Evolutionary conservation across 2,888 invertebrate genomes (phyloP).

Genomic region (Mantis religiosa): DNA sequence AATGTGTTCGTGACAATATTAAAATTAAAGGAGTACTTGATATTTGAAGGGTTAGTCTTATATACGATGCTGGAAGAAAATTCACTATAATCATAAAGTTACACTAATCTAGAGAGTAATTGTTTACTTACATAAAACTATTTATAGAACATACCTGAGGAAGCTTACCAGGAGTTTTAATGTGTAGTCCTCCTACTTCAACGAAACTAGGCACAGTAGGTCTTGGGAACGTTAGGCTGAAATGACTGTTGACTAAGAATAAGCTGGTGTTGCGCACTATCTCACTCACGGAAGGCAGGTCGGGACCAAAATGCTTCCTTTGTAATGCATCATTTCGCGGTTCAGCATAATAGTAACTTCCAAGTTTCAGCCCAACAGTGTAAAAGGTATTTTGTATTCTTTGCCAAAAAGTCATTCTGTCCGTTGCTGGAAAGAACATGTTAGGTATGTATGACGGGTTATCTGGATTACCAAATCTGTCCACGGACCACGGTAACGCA

Average conservation of each 20-base stretch:
- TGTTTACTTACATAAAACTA: too few species aligned
- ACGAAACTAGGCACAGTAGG: conserved; percentile 48
- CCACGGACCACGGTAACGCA: conserved; percentile 33
- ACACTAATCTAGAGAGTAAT: too few species aligned
- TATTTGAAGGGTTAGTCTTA: too few species aligned
- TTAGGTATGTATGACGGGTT: conserved; percentile 33
- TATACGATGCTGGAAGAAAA: too few species aligned
- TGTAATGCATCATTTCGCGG: conserved; percentile 33
- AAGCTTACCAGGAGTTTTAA: conserved; percentile 39
- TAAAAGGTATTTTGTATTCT: conserved; percentile 8
- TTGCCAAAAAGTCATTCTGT: conserved; percentile 27
- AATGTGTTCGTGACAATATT: too few species aligned
- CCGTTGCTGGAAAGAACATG: conserved; percentile 28
- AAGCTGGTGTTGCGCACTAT: conserved; percentile 47
- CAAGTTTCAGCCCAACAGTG: not conserved
- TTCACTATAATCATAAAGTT: too few species aligned
- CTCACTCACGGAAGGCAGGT: conserved; percentile 40
- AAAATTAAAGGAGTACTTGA: too few species aligned
- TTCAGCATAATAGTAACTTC: not conserved
- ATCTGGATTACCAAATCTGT: conserved; percentile 32
- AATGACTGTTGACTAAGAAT: conserved; percentile 49
- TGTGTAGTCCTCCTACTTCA: conserved; percentile 53
- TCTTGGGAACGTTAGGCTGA: conserved; percentile 45
- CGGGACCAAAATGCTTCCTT: conserved; percentile 37
- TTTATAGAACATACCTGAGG: conserved; percentile 30